Base-by-base conservation (phyloP, 2,888 invertebrate genomes). In the Thera britannica region DNA sequence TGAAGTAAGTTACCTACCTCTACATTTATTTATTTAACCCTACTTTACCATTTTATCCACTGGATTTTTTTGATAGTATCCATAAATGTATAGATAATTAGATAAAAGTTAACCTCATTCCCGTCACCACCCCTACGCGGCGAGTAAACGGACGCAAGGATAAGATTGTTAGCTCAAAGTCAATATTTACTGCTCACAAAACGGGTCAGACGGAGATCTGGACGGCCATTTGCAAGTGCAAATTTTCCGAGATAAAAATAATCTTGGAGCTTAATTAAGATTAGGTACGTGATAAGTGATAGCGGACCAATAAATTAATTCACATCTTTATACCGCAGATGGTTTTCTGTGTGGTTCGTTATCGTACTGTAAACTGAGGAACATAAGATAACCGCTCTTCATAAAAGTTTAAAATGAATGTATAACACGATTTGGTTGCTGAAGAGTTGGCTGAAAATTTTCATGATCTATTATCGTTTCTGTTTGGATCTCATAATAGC, bases 221-320 rank as follows among this genome's bases (percentile, higher is more conserved):
- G 76, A 78, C 89, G 85, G 86, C 90, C 90, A 90, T 91, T 91
- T 86, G 90, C 88, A 84, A 89, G 82, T 90, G 91, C 91, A 90
- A 92, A 91, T 90, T 91, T 91, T 88, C 87, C 86, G 79, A 88
- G 92, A 92, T 92, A 91, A 92, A 90, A 91, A 87, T 90, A 87
- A 90, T 90, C 90, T 88, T 80, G 74, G 77, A 80, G 83, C 83
- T 90, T 89, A 85, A 88, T 87, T 83, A 83, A 87, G 90, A 89
- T 90, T 88, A 88, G 77, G 86, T 58, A 51, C 51, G 44, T 46
- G 23, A 46, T 60, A 61, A 9, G 9, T 59, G 54, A 48, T 68
- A 58, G 46, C 59, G 58, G 56, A 69, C 67, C 69, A 69, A 74
- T 74, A 72, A 72, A 72, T 69, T 69, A 69, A 64, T 63, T 69